These are phyloP conservation scores for Patella caerulea DNA, from an alignment of 2,888 invertebrate species.

Conservation along the genomic window DNA sequence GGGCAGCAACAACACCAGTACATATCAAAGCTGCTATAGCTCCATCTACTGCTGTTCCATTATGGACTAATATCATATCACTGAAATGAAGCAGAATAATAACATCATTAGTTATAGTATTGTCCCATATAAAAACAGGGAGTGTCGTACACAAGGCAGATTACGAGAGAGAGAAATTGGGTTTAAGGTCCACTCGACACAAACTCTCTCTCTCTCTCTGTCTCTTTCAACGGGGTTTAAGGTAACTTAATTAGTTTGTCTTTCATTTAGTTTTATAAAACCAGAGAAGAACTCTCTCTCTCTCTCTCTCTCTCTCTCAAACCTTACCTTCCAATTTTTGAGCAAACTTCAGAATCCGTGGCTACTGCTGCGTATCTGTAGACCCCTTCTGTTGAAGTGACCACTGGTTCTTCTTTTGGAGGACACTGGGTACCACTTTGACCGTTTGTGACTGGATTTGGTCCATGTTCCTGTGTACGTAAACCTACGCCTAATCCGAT, in stretches of 20 bases:
- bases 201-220: too few species aligned
- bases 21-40: conserved; percentile 82
- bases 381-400: background rate
- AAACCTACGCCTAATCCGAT: background rate
- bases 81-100: conserved; percentile 30
- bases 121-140: too few species aligned
- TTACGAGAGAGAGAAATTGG: too few species aligned
- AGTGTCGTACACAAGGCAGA: too few species aligned
- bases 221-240: too few species aligned
- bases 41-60: conserved; percentile 83
- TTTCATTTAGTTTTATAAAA: too few species aligned
- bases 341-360: background rate
- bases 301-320: too few species aligned
- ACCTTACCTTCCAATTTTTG: background rate
- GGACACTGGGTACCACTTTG: background rate
- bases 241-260: too few species aligned
- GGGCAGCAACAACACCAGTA: conserved; percentile 81
- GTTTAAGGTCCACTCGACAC: too few species aligned
- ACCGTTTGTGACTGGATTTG: background rate
- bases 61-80: conserved; percentile 77
- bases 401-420: too few species aligned
- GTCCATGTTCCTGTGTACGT: background rate
- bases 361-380: background rate
- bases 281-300: too few species aligned
- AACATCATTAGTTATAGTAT: too few species aligned